Conservation (phyloP, 2,888 invertebrate genomes). For the Spisula solida region DNA sequence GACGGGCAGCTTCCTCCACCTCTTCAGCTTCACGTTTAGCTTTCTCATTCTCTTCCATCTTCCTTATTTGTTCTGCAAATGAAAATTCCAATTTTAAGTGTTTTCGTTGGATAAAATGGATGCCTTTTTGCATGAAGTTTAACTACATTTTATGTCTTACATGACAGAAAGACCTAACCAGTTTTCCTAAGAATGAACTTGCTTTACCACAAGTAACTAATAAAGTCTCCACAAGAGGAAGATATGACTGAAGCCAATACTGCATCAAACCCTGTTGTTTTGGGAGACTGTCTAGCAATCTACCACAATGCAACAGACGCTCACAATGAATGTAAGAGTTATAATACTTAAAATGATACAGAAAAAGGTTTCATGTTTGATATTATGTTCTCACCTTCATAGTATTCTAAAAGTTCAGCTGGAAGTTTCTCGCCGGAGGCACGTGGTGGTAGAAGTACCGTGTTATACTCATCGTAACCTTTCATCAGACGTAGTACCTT, state of each 20-base stretch:
- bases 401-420: constrained; percentile 86
- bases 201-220: too few relatives aligned
- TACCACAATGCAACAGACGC: too few relatives aligned
- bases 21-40: constrained; percentile 81
- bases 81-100: neutral
- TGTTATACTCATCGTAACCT: constrained; percentile 87
- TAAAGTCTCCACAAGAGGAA: neutral
- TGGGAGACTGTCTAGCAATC: too few relatives aligned
- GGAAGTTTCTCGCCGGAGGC: constrained; percentile 87
- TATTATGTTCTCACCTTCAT: constrained; percentile 82
- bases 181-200: too few relatives aligned
- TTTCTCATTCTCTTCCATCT: constrained; percentile 85
- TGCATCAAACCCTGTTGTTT: too few relatives aligned
- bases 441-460: constrained; percentile 87
- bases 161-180: neutral
- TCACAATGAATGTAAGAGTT: too few relatives aligned
- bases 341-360: too few relatives aligned
- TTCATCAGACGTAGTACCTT: constrained; percentile 87
- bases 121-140: neutral
- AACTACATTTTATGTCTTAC: too few relatives aligned
- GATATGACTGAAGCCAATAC: too few relatives aligned
- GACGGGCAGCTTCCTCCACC: constrained; percentile 79
- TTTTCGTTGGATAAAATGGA: too few relatives aligned
- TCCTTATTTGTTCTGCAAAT: constrained; percentile 85
- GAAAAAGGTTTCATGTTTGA: too few relatives aligned